A percentile compares a stretch with the other conserved stretches of the same genome.
phyloP scores from a whole-genome alignment of 1,140 invertebrate species.

The Drosophila sp. region DNA sequence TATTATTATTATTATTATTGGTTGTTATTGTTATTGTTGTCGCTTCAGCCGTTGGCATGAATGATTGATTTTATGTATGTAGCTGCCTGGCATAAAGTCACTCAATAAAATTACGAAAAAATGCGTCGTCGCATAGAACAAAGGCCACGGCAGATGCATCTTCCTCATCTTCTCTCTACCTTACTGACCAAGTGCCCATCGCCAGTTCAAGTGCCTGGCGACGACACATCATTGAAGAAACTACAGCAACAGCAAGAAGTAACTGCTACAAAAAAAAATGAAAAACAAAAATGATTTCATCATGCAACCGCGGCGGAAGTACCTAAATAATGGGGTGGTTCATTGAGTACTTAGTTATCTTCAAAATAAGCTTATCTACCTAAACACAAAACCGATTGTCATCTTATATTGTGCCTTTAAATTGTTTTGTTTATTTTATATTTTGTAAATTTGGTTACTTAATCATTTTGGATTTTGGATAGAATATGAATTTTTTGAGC shows the following conservation, averaged over 20 bases:
- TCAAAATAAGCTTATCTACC: slow-evolving; percentile 6
- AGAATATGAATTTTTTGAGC: too few species aligned
- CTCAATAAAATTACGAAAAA: slow-evolving; percentile 82
- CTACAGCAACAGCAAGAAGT: slow-evolving; percentile 22
- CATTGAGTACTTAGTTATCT: slow-evolving; percentile 38
- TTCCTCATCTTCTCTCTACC: slow-evolving; percentile 54
- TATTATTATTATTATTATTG: slow-evolving; percentile 29
- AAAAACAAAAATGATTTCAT: slow-evolving; percentile 59
- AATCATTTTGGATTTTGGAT: too few species aligned
- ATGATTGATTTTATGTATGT: slow-evolving; percentile 82
- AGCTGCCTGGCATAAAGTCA: slow-evolving; percentile 78
- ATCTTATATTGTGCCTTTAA: slow-evolving; percentile 24
- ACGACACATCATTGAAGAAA: slow-evolving; percentile 49
- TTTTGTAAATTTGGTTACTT: too few species aligned
- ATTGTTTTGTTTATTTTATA: neutral
- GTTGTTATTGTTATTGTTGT: slow-evolving; percentile 31
- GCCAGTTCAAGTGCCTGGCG: slow-evolving; percentile 57
- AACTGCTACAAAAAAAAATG: slow-evolving; percentile 23
- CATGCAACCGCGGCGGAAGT: slow-evolving; percentile 41
- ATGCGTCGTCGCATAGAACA: slow-evolving; percentile 74
- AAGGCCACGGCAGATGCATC: slow-evolving; percentile 71
- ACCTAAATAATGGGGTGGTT: slow-evolving; percentile 43
- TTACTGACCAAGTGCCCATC: slow-evolving; percentile 74
- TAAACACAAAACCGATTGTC: slow-evolving; percentile 10
- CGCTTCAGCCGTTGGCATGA: slow-evolving; percentile 39